Percentiles rank a stretch among this genome's conserved stretches.
Evolutionary conservation across 2,797 vertebrate species (phyloP).

Genomic region (Arnoldichthys spilopterus): DNA sequence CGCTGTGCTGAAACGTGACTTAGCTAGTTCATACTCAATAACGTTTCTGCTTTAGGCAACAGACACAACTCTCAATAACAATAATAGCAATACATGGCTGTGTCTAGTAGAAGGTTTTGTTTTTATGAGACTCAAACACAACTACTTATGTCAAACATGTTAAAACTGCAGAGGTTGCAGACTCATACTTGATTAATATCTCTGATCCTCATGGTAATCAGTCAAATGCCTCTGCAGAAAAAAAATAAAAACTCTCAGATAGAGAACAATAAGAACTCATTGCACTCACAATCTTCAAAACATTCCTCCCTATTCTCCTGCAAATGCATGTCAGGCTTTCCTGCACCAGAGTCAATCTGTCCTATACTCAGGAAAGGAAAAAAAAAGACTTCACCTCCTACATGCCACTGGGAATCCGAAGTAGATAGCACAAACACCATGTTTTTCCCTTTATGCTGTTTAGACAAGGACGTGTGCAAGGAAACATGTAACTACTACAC

Average conservation of each 20-base stretch:
- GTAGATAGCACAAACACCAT: not conserved
- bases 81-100: too few relatives aligned
- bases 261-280: not conserved
- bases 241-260: not conserved
- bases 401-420: not conserved
- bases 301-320: not conserved
- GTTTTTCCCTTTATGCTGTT: constrained; percentile 2
- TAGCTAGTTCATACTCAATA: too few relatives aligned
- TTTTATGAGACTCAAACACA: not conserved
- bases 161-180: not conserved
- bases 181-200: not conserved
- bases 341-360: not conserved
- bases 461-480: not conserved
- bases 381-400: constrained; percentile 10
- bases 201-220: not conserved
- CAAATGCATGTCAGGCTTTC: not conserved
- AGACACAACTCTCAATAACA: too few relatives aligned
- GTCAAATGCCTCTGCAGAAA: not conserved
- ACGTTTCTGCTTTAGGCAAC: too few relatives aligned
- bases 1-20: too few relatives aligned
- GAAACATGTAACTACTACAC: not conserved
- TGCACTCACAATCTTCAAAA: constrained; percentile 10
- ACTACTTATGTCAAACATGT: not conserved
- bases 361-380: constrained; percentile 16
- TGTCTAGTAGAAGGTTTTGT: too few relatives aligned